These are phyloP conservation scores for Cairina moschata DNA, from an alignment of 2,113 vertebrate genomes.

Conservation along the genomic window DNA sequence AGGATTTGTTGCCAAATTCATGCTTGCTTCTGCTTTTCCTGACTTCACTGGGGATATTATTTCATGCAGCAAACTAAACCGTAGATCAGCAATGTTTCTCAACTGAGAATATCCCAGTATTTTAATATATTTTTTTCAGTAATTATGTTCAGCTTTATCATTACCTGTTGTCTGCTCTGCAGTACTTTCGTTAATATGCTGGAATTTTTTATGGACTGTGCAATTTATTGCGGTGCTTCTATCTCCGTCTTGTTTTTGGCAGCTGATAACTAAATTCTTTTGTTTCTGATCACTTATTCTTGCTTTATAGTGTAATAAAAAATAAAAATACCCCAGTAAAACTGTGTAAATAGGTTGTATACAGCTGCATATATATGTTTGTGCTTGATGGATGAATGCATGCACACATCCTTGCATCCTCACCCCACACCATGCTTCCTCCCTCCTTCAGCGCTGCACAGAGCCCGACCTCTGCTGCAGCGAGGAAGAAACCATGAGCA, in stretches of 20 bases:
- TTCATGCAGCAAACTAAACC: not conserved
- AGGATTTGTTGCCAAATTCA: not conserved
- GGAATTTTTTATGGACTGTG: slow-evolving; percentile 26
- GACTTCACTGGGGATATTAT: not conserved
- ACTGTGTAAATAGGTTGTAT: not conserved
- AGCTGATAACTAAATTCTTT: slow-evolving; percentile 53
- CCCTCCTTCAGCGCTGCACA: not conserved
- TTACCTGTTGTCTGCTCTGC: slow-evolving; percentile 25
- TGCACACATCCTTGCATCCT: not conserved
- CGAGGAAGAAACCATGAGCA: not conserved
- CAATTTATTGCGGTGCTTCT: slow-evolving; percentile 39
- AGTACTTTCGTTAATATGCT: not conserved
- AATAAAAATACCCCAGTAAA: slow-evolving; percentile 47
- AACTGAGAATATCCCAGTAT: not conserved
- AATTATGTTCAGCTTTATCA: slow-evolving; percentile 19
- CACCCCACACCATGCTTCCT: not conserved
- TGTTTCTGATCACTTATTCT: slow-evolving; percentile 64
- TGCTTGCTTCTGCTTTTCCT: not conserved
- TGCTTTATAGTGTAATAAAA: slow-evolving; percentile 60
- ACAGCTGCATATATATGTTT: not conserved
- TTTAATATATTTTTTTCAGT: not conserved
- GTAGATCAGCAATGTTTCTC: not conserved
- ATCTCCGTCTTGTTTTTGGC: slow-evolving; percentile 39
- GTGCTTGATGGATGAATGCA: not conserved
- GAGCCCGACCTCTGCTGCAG: not conserved